Base-by-base conservation (phyloP, 30 jellyfish, hydroid and myxozoan species). In the Aurelia sp. region DNA sequence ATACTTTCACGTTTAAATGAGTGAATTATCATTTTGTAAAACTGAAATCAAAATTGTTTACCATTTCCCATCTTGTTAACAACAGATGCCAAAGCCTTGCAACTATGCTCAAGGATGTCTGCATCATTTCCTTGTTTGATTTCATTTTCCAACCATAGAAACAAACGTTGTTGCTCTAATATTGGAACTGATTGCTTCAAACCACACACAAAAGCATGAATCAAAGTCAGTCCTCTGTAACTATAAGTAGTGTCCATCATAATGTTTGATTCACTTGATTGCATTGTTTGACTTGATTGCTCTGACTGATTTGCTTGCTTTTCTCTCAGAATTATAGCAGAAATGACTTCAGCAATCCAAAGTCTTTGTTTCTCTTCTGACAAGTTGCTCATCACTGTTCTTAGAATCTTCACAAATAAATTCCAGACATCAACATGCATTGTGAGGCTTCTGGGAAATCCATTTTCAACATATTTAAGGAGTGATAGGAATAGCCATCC, bases 11-110 rank as follows among this genome's bases (percentile, higher is more conserved):
- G n/a, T n/a, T n/a, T n/a, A n/a, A n/a, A n/a, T n/a, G n/a, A 44
- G 55, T 3, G 9, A 44, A 44, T 44, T 8, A 44, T 44, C 55
- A 44, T 9, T 27, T 2, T 44, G 55, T 9, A 44, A 44, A 44
- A 44, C 7, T 13, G 2, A 44, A 9, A 44, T 44, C 15, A 5
- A 44, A 44, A 44, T 44, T 44, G 16, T 8, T 11, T 86, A 75
- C 90, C 95, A 55, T 77, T 89, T 8, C 73, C 82, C 79, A 75
- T 33, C 66, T 86, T 86, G 61, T 86, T 86, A 44, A 86, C 11
- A 33, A 86, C 12, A 19, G 95, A 86, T 38, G 90, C 84, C 55
- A 9, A 64, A 13, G 48, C 33, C 44, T 86, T 52, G 75, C 86
- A 86, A n/a, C 64, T 67, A 75, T 64, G 52, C 24, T 76, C 90